Base-by-base conservation (phyloP, 2,888 invertebrate species). In the Erpobdella octoculata region DNA sequence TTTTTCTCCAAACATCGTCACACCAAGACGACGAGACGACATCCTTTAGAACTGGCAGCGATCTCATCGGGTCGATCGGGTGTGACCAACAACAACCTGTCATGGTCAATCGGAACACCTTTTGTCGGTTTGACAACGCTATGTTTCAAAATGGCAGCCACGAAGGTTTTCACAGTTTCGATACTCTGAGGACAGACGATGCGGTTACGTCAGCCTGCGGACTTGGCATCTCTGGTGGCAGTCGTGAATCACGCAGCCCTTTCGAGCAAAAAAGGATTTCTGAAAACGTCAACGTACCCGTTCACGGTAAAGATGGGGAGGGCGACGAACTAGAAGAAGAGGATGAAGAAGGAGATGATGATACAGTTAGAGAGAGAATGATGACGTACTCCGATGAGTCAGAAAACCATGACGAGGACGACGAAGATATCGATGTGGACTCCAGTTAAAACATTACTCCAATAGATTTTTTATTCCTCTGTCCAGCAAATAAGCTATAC, bases 391-490 rank as follows among this genome's bases (percentile, higher is more conserved):
- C 31, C 9, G 35, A 33, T 15, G n/a, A 62, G 21, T 62, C 62
- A 35, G 35, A 62, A n/a, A 12, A 33, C 33, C 28, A 67, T 41
- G 67, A 67, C 28, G 67, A 67, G 41, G 67, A 67, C 21, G 46
- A 67, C 28, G 67, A 28, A 28, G 67, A 69, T 35, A 35, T 58
- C 37, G 69, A 69, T 31, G 69, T 58, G 4, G 69, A 69, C 58
- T 58, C 33, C 2, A 53, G 53, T 53, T 53, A 53, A 53, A 53
- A 4, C 18, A 5, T 46, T 46, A 5, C 46, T 3, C 3, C 8
- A 15, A 28, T 53, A n/a, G n/a, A n/a, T n/a, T n/a, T n/a, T n/a
- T n/a, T n/a, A n/a, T n/a, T n/a, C n/a, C n/a, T n/a, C n/a, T n/a
- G n/a, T n/a, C n/a, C n/a, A n/a, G n/a, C n/a, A n/a, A n/a, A n/a